Evolutionary conservation across 2,797 vertebrate genomes (phyloP).

Genomic region (Galago senegalensis): DNA sequence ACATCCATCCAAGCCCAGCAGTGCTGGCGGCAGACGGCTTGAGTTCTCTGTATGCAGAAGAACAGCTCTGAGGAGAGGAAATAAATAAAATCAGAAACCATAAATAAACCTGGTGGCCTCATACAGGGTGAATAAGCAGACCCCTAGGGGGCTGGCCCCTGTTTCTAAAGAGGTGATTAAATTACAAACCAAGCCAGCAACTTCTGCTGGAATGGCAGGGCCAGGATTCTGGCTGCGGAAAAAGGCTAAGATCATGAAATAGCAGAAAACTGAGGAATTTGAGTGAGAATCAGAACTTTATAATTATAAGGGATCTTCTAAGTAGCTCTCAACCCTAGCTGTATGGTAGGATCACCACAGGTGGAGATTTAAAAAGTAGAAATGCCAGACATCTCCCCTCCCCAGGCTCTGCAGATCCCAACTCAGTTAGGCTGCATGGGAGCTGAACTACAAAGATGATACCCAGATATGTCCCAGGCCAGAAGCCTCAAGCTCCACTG

Average conservation of each 20-base stretch:
- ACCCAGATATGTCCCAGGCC: not conserved
- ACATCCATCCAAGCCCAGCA: not conserved
- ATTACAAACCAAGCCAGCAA: not conserved
- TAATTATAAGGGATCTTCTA: not conserved
- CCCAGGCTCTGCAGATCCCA: not conserved
- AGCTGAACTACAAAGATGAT: no score
- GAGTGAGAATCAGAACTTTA: not conserved
- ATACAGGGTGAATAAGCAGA: not conserved
- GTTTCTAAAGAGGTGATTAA: constrained; percentile 56
- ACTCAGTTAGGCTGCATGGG: not conserved
- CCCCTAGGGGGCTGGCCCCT: not conserved
- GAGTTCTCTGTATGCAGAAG: constrained; percentile 22
- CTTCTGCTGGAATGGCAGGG: not conserved
- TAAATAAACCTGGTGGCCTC: constrained; percentile 62
- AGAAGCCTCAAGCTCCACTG: not conserved
- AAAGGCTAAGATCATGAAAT: not conserved
- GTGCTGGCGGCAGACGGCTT: not conserved
- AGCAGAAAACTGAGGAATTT: not conserved
- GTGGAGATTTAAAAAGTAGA: not conserved
- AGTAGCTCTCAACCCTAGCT: not conserved
- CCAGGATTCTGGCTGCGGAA: not conserved
- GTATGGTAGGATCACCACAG: not conserved
- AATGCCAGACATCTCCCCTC: not conserved
- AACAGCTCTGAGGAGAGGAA: not conserved
- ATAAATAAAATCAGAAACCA: constrained; percentile 77